Percentiles rank a stretch among this genome's conserved stretches.
phyloP scores from a whole-genome alignment of 2,113 vertebrate species.

The Lycocorax pyrrhopterus region DNA sequence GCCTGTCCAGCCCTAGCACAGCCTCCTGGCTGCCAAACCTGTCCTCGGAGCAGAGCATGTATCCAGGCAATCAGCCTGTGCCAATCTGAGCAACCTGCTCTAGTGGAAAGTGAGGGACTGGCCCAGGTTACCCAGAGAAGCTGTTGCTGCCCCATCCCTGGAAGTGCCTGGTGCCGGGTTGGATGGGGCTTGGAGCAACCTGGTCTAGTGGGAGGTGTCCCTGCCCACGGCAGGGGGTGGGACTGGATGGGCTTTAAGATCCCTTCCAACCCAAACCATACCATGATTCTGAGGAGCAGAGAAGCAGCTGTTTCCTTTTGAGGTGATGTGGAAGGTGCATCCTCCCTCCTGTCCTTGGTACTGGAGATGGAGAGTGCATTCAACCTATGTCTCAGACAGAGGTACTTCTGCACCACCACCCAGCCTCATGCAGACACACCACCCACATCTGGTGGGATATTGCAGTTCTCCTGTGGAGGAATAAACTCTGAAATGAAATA shows the following conservation, averaged over 20 bases:
- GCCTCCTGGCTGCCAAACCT: background rate
- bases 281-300: background rate
- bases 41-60: background rate
- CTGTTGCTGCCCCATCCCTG: background rate
- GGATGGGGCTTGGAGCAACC: background rate
- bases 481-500: background rate
- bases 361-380: background rate
- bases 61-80: background rate
- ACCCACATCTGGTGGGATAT: background rate
- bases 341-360: background rate
- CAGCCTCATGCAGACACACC: background rate
- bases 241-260: background rate
- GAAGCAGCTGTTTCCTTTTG: fast-evolving
- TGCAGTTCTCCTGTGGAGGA: background rate
- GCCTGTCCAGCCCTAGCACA: background rate
- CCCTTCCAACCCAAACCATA: background rate
- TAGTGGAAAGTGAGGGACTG: background rate
- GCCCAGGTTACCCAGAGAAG: background rate
- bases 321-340: background rate
- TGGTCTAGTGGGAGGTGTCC: background rate
- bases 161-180: background rate
- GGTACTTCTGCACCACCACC: background rate
- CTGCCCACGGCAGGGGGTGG: background rate
- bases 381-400: background rate
- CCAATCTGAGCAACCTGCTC: background rate